Conservation (phyloP, 92 coral and sea anemone species). For the Paramuricea clavata region DNA sequence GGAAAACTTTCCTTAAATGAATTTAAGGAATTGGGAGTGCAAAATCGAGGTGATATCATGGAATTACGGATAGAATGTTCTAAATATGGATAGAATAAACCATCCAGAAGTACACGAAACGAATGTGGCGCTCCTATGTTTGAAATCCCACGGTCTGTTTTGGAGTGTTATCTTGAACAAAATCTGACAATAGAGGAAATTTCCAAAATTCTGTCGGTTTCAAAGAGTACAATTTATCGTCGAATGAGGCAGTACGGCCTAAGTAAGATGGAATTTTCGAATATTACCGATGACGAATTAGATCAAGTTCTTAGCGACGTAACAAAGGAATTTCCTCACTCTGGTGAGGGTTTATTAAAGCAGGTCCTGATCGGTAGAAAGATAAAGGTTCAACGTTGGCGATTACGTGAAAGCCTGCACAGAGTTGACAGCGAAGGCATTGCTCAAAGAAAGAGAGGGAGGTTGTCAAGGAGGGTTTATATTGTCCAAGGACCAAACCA, state of each 20-base stretch:
- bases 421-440: constrained; percentile 55
- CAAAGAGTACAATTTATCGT: constrained; percentile 13
- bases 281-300: constrained; percentile 47
- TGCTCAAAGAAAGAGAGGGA: constrained; percentile 25
- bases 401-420: constrained; percentile 50
- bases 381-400: constrained; percentile 63
- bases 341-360: constrained; percentile 67
- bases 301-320: constrained; percentile 52
- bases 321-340: constrained; percentile 67
- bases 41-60: constrained; percentile 54
- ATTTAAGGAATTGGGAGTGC: constrained; percentile 42
- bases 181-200: constrained; percentile 26
- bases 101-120: constrained; percentile 18
- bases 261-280: constrained; percentile 54
- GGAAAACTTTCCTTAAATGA: constrained; percentile 57
- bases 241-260: constrained; percentile 41
- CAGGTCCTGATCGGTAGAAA: constrained; percentile 54
- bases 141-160: constrained; percentile 31
- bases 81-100: constrained; percentile 48
- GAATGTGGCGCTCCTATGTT: constrained; percentile 41
- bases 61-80: constrained; percentile 39
- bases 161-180: constrained; percentile 38
- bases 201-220: constrained; percentile 28
- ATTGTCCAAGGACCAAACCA: neutral
- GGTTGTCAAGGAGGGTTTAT: constrained; percentile 49